Percentiles rank a stretch among this genome's conserved stretches.
These are phyloP conservation scores for Tridacna gigas DNA, from an alignment of 2,888 invertebrate species.

Conservation along the genomic window DNA sequence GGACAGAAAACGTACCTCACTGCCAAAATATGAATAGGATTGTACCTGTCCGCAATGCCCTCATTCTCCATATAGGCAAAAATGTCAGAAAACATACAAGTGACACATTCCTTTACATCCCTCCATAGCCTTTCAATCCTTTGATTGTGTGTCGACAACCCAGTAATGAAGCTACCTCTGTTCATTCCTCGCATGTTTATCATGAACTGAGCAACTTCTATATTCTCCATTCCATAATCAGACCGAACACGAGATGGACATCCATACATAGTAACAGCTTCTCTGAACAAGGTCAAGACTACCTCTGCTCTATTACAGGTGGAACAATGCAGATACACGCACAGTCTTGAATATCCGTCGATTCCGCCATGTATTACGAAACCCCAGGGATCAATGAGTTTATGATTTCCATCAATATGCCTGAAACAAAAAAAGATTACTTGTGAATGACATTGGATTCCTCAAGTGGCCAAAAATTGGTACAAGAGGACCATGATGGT, in stretches of 20 bases:
- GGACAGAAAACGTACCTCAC: slow-evolving; percentile 42
- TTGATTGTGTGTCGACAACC: slow-evolving; percentile 63
- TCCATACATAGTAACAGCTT: slow-evolving; percentile 47
- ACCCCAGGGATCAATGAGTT: slow-evolving; percentile 7
- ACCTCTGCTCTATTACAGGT: slow-evolving; percentile 47
- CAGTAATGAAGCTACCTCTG: slow-evolving; percentile 56
- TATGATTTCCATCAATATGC: no score
- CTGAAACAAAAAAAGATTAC: no score
- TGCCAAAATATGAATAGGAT: slow-evolving; percentile 35
- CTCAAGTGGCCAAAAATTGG: no score
- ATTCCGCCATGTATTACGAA: slow-evolving; percentile 59
- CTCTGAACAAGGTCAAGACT: slow-evolving; percentile 39
- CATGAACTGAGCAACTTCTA: slow-evolving; percentile 49
- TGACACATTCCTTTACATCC: slow-evolving; percentile 46
- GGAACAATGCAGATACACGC: slow-evolving; percentile 31
- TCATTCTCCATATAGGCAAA: slow-evolving; percentile 50
- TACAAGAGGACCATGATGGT: no score
- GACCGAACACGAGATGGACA: slow-evolving; percentile 58
- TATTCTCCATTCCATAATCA: slow-evolving; percentile 64
- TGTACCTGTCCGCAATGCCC: slow-evolving; percentile 26
- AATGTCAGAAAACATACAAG: slow-evolving; percentile 28
- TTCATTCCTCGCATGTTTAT: slow-evolving; percentile 41
- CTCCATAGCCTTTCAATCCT: slow-evolving; percentile 63
- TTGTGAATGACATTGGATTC: no score
- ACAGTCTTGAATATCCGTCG: slow-evolving; percentile 45